Base-by-base conservation (phyloP, 1,140 invertebrate species). In the Phocides pigmalion region DNA sequence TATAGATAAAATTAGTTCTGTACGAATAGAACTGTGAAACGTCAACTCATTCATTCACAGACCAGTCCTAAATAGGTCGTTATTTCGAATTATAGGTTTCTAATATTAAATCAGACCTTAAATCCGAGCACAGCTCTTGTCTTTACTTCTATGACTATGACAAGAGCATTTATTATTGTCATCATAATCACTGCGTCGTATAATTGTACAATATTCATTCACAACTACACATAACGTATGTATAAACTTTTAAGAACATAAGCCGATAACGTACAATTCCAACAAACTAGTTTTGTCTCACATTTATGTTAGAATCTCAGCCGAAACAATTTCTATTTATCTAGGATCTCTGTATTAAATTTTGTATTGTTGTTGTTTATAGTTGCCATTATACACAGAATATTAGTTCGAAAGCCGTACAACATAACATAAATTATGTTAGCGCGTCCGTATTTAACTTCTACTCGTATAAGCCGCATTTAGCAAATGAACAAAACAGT, bases 291-390 rank as follows among this genome's bases (percentile, higher is more conserved):
- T 54, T 39, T 35, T 54, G 14, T 42, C 8, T 22, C 19, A 41
- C n/a, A 42, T 54, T 42, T 22, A 25, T 11, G 35, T 22, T 54
- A 22, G 35, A 25, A 42, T 41, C 19, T 35, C 16, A 39, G 19
- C 32, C 28, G 28, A 17, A 3, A 35, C 12, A 32, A 22, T 12
- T 12, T 46, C 11, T 46, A 35, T 35, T 46, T 46, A 46, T 46
- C 17, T 19, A 44, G 42, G 6, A 3, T 22, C n/a, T 46, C 28
- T 35, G 15, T 37, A 51, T 51, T 35, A 51, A 51, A 51, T 28
- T 51, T 37, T 0, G 35, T 54, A 41, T 54, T 39, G 15, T 32
- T 50, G 25, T 50, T 50, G 20, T 56, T 58, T 58, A 20, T 58
- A 44, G 41, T 15, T 19, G 4, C 39, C 15, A 35, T 8, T 46